These are phyloP conservation scores for Loriculus beryllinus DNA, from an alignment of 2,797 vertebrate species.

Conservation along the genomic window DNA sequence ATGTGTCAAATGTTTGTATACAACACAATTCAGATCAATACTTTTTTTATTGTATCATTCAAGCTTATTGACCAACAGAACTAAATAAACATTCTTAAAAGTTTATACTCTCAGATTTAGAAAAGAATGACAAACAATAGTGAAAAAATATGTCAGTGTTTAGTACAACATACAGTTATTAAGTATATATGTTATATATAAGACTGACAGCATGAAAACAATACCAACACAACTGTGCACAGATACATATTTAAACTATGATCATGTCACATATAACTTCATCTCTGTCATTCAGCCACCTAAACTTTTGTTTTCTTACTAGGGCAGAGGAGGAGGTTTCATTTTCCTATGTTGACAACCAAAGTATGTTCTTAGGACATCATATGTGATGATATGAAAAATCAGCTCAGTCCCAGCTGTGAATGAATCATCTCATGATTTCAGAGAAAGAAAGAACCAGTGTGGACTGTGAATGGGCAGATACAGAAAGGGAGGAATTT, in stretches of 20 bases:
- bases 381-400: not conserved
- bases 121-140: not conserved
- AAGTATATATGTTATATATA: not conserved
- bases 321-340: accelerated
- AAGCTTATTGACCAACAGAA: not conserved
- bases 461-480: not conserved
- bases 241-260: not conserved
- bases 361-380: not conserved
- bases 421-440: not conserved
- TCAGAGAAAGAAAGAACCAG: not conserved
- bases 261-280: not conserved
- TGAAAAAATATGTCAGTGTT: not conserved
- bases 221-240: not conserved
- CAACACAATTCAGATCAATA: not conserved
- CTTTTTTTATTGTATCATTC: not conserved
- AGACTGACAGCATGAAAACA: not conserved
- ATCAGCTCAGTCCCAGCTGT: not conserved
- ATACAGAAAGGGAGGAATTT: not conserved
- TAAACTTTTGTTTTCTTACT: not conserved
- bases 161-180: not conserved
- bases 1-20: not conserved
- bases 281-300: not conserved
- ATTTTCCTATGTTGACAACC: not conserved
- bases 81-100: not conserved
- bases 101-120: not conserved